Conservation (phyloP, 2,113 vertebrate species). For the Pelecanus crispus region DNA sequence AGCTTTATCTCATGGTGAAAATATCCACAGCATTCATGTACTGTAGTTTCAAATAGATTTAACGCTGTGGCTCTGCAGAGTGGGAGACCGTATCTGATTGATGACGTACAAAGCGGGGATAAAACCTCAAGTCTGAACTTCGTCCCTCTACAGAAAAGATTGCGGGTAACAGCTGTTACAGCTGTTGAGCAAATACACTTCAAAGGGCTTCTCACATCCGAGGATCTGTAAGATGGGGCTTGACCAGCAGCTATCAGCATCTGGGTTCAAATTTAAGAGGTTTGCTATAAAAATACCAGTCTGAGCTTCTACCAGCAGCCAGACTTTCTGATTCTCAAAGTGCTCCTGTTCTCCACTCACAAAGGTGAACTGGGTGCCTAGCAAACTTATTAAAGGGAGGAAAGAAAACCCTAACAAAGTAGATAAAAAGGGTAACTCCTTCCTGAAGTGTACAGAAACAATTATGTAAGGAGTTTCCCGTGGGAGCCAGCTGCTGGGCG, state of each 20-base stretch:
- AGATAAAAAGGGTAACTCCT: neutral
- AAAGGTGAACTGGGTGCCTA: neutral
- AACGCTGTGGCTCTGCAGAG: neutral
- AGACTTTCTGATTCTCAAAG: neutral
- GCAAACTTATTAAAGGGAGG: neutral
- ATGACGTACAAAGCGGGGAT: neutral
- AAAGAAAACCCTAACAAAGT: neutral
- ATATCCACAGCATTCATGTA: neutral
- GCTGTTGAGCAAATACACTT: neutral
- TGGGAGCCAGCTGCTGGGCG: neutral
- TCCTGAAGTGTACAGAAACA: neutral
- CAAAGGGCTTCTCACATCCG: neutral
- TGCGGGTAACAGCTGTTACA: neutral
- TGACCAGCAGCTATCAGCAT: neutral
- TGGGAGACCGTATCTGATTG: neutral
- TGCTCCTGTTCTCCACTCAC: neutral
- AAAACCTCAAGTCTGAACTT: neutral
- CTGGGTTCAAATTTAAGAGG: neutral
- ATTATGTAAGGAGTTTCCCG: neutral
- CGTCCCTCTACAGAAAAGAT: neutral
- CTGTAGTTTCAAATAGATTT: neutral
- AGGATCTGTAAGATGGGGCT: neutral
- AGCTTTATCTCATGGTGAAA: neutral
- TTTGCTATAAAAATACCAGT: neutral
- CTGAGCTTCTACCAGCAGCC: neutral